Base-by-base conservation (phyloP, 1,140 invertebrate species). In the Drosophila pachea region DNA sequence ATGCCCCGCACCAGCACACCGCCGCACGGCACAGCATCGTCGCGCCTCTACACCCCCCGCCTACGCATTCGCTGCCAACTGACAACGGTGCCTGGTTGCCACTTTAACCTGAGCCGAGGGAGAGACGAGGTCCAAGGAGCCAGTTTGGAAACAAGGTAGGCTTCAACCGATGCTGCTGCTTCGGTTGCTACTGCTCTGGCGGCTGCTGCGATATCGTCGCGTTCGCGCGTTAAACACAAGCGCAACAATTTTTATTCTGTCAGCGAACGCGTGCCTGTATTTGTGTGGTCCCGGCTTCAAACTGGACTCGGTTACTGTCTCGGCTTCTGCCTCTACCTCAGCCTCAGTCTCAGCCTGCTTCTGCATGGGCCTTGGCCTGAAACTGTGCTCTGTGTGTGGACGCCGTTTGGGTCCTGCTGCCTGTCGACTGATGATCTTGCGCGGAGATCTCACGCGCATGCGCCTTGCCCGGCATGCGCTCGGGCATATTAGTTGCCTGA, bases 241-340 rank as follows among this genome's bases (percentile, higher is more conserved):
- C 78, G 78, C 84, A 89, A 89, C 87, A 89, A 89, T 88, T 89
- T 89, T 89, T 89, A 89, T 89, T 86, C 88, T 89, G 88, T 89
- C 88, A 89, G 88, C 88, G 75, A 89, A 89, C 88, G 88, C 88
- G 88, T 89, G 88, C 88, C 88, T 89, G 86, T 89, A 79, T 89
- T 77, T 89, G 88, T 89, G 88, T 89, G 88, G 88, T 89, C 88
- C 65, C 69, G 74, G 63, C 59, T 53, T 86, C 79, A 83, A 83
- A 83, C 78, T 83, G 78, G 78, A 83, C 79, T 55, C 35, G 22
- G 56, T 43, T 32, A 16, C 12, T 22, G 16, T 1, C 58, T 49
- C 35, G 7, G 7, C 16, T n/a, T 38, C 12, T 31, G 16, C 16
- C 16, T 45, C 9, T 33, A 29, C 31, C 31, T 33, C 29, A 16